These are phyloP conservation scores for Drosophila eugracilis DNA, from an alignment of 1,140 invertebrate species.

Conservation along the genomic window DNA sequence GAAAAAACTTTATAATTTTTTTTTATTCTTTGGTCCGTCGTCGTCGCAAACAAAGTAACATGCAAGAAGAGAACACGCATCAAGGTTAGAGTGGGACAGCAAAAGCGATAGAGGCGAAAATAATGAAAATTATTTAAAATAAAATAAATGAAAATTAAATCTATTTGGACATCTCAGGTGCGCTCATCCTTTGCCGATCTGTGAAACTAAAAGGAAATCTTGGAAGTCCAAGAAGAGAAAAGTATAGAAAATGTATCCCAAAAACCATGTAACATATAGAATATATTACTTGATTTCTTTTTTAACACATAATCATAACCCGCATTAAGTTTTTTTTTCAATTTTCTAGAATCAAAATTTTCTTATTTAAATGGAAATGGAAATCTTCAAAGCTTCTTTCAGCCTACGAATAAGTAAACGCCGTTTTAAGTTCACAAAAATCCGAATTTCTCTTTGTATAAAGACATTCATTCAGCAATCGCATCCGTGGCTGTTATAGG, in stretches of 20 bases:
- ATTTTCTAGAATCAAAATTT: not conserved
- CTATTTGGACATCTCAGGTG: not conserved
- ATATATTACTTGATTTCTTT: too few relatives aligned
- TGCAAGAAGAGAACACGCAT: slow-evolving; percentile 70
- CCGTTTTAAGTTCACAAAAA: not conserved
- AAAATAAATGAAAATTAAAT: slow-evolving; percentile 1
- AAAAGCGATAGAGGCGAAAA: slow-evolving; percentile 10
- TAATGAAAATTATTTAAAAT: not conserved
- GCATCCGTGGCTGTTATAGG: slow-evolving; percentile 15
- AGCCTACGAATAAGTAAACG: not conserved
- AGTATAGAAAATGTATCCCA: not conserved
- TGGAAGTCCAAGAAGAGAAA: too few relatives aligned
- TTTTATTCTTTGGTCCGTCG: slow-evolving; percentile 27
- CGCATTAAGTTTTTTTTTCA: not conserved
- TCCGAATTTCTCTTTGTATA: slow-evolving; percentile 2
- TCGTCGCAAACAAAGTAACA: slow-evolving; percentile 39
- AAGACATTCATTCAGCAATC: slow-evolving; percentile 18
- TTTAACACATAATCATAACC: too few relatives aligned
- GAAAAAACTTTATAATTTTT: slow-evolving; percentile 13
- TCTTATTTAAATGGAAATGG: slow-evolving; percentile 6
- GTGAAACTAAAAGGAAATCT: too few relatives aligned
- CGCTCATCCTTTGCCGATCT: not conserved
- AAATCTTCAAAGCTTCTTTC: not conserved
- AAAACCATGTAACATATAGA: too few relatives aligned
- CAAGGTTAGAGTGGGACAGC: slow-evolving; percentile 44